Base-by-base conservation (phyloP, 2,888 invertebrate species). In the Ethmia dodecea region DNA sequence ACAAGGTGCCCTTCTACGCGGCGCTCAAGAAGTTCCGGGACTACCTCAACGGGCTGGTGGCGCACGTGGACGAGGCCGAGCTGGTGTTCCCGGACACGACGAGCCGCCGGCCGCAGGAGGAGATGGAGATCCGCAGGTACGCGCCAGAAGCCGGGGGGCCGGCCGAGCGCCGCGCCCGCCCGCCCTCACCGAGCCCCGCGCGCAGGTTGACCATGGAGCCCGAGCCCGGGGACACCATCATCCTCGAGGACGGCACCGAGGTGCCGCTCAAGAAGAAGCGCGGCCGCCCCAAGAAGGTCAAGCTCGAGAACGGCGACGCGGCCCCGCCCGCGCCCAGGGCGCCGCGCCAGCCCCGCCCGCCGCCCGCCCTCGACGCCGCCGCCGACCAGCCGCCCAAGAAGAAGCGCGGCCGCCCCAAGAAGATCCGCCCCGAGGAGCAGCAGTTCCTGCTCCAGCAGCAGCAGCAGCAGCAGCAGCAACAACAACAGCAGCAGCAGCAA, bases 1-100 rank as follows among this genome's bases (percentile, higher is more conserved):
- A 99, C 87, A 99, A 99, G 87, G 96, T 99, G 40, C 98, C 98
- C 47, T 99, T 97, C 87, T 99, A 98, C 87, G 92, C 94, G 41
- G 97, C 97, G 33, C 89, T 98, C 28, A 97, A 96, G 78, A 97
- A 97, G 83, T 95, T 98, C 81, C 91, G 97, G 34, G 98, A 98
- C 86, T 96, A 94, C 83, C 88, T 98, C 37, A 95, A 95, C 76
- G 98, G 98, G 2, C 88, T 93, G 33, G 89, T 95, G 61, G 86
- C 94, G 31, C 93, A 94, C 67, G 89, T 96, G 44, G 95, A 96
- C 65, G 96, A 96, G 61, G 89, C 91, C 33, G 96, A 96, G 86
- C 93, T 95, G 60, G 93, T 95, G 35, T 96, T 96, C 78, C 93
- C 88, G 34, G 78, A 88, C 77, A 83, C 63, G 71, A 83, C 81